Evolutionary conservation across 2,797 vertebrate genomes (phyloP).

Genomic region (Peromyscus eremicus): DNA sequence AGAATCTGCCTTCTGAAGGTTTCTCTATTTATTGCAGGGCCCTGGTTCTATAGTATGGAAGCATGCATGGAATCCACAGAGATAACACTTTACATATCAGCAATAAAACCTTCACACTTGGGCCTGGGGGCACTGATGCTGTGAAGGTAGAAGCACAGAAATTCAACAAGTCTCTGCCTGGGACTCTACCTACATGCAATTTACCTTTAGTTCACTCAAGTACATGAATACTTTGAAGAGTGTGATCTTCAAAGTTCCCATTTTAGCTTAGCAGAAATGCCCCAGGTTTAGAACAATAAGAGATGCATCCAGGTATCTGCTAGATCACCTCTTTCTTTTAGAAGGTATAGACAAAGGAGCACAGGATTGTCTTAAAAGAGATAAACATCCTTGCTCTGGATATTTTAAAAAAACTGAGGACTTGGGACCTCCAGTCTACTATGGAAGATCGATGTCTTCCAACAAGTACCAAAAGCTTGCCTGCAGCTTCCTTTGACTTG

Average conservation of each 20-base stretch:
- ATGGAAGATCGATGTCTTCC: not conserved
- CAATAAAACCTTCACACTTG: not conserved
- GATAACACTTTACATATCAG: not conserved
- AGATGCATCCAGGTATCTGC: not conserved
- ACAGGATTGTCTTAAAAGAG: not conserved
- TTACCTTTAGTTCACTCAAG: not conserved
- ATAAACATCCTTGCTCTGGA: not conserved
- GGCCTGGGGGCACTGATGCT: not conserved
- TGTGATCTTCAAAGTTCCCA: not conserved
- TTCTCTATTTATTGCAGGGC: not conserved
- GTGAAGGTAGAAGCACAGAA: not conserved
- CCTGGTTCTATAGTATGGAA: not conserved
- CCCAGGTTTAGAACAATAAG: not conserved
- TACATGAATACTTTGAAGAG: not conserved
- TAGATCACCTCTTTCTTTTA: not conserved
- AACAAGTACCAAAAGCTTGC: not conserved
- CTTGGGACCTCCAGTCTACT: not conserved
- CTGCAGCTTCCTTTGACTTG: not conserved
- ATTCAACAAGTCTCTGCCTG: not conserved
- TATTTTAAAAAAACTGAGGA: not conserved
- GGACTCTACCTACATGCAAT: not conserved
- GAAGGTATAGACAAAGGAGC: not conserved
- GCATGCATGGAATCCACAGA: not conserved
- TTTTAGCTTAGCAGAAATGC: not conserved
- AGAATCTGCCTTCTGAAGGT: not conserved